phyloP scores from a whole-genome alignment of 2,797 vertebrate species.

The Acipenser transmontanus region DNA sequence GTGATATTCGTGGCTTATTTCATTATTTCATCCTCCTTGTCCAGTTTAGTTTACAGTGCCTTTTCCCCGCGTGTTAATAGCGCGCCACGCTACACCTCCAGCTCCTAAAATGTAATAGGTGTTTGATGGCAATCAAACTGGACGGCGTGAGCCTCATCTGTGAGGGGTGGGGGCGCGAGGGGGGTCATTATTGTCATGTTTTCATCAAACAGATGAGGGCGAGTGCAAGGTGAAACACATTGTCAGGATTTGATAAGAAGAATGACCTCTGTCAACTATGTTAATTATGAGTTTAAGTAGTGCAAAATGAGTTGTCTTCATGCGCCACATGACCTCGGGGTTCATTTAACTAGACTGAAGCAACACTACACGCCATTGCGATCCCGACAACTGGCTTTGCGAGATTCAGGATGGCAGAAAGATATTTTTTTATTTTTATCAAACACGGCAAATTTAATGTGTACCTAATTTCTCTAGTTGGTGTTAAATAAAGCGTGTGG shows the following conservation, averaged over 20 bases:
- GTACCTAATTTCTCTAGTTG: too few species aligned
- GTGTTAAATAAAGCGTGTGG: too few species aligned
- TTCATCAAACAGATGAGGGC: slow-evolving; percentile 9
- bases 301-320: slow-evolving; percentile 8
- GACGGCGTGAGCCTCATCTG: slow-evolving; percentile 1
- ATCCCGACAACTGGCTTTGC: neutral
- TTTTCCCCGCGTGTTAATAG: too few species aligned
- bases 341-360: slow-evolving; percentile 17
- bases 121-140: slow-evolving; percentile 2
- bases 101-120: neutral
- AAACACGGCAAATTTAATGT: too few species aligned
- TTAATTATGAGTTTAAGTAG: slow-evolving; percentile 13
- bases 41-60: too few species aligned
- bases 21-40: too few species aligned
- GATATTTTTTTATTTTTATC: too few species aligned
- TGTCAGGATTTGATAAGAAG: slow-evolving; percentile 22
- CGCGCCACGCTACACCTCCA: neutral
- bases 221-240: slow-evolving; percentile 21
- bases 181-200: slow-evolving; percentile 9
- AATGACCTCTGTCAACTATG: slow-evolving; percentile 19
- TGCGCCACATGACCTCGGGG: slow-evolving; percentile 25
- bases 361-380: slow-evolving; percentile 23
- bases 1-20: too few species aligned
- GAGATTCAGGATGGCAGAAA: too few species aligned
- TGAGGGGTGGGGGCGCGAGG: neutral